These are phyloP conservation scores for Tetranychus truncatus DNA, from an alignment of 2,888 invertebrate genomes.

Conservation along the genomic window DNA sequence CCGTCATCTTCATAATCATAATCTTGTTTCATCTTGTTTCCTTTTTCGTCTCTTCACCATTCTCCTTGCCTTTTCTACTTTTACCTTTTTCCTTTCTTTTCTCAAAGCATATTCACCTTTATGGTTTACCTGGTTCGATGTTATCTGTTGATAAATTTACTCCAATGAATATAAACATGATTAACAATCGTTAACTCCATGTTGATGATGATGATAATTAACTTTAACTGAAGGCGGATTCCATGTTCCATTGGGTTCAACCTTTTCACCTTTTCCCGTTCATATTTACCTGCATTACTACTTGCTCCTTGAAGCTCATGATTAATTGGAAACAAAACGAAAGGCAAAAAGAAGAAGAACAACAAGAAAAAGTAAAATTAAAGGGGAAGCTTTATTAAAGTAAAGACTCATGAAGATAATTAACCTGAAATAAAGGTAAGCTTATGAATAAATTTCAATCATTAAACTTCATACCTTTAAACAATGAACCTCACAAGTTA, in stretches of 20 bases:
- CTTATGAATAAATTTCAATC: not conserved
- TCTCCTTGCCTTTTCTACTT: not conserved
- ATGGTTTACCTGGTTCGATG: not conserved
- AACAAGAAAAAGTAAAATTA: not conserved
- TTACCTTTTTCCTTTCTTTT: not conserved
- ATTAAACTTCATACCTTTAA: not conserved
- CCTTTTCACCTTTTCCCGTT: not conserved
- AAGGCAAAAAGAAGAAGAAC: not conserved
- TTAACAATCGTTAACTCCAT: not conserved
- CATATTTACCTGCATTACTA: not conserved
- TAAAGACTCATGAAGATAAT: not conserved
- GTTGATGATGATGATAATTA: not conserved
- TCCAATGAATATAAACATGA: not conserved
- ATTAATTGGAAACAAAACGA: not conserved
- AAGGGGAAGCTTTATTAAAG: not conserved
- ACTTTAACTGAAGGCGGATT: constrained; percentile 1
- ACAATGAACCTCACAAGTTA: not conserved
- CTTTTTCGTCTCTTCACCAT: not conserved
- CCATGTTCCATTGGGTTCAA: not conserved
- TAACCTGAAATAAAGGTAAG: not conserved
- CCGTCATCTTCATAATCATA: not conserved
- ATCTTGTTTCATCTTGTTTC: not conserved
- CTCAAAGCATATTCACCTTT: not conserved
- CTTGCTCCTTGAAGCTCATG: not conserved
- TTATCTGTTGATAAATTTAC: not conserved